phyloP scores from a whole-genome alignment of 2,797 vertebrate species.

The Sebastes kiyomatsui region DNA sequence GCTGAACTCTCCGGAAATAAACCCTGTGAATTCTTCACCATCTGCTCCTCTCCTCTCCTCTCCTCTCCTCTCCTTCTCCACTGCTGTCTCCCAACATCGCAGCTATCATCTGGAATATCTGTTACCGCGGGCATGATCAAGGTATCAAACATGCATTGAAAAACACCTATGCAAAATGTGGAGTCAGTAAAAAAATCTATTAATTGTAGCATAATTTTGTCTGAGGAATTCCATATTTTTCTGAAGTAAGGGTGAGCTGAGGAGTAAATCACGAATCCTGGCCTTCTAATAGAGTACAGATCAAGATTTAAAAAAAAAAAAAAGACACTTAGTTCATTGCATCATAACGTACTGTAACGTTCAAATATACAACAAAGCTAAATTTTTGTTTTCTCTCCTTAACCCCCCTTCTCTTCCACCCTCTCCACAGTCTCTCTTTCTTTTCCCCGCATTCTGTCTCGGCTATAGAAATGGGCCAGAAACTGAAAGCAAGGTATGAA shows the following conservation, averaged over 20 bases:
- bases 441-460: neutral
- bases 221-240: neutral
- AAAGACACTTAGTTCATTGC: neutral
- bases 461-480: constrained; percentile 45
- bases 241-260: neutral
- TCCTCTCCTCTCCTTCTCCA: constrained; percentile 2
- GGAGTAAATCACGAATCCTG: neutral
- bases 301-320: neutral
- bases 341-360: neutral
- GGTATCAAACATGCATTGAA: neutral
- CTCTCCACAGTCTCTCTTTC: neutral
- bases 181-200: too few species aligned
- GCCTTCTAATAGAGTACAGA: neutral
- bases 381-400: neutral
- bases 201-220: too few species aligned
- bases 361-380: neutral
- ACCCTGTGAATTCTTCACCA: constrained; percentile 72
- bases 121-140: neutral
- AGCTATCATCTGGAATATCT: constrained; percentile 29
- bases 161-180: neutral
- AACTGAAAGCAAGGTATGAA: constrained; percentile 60
- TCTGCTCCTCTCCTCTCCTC: constrained; percentile 53
- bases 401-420: neutral
- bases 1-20: constrained; percentile 73
- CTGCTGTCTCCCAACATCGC: constrained; percentile 24